A percentile compares a stretch with the other conserved stretches of the same genome.
These are phyloP conservation scores for Lagria hirta DNA, from an alignment of 2,888 invertebrate genomes.

Conservation along the genomic window DNA sequence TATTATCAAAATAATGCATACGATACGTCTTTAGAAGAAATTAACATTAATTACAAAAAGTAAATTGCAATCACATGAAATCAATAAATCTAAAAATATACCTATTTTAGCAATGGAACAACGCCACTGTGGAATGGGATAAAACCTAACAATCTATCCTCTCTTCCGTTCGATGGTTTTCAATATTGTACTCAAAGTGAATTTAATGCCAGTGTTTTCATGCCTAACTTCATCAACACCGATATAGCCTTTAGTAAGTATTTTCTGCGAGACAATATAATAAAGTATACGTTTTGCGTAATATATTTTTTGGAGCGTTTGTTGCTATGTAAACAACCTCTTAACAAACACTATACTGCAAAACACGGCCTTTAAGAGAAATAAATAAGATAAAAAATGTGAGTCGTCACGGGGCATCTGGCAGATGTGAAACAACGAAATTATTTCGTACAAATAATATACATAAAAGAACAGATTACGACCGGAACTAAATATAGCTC, in stretches of 20 bases:
- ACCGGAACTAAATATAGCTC: too few species aligned
- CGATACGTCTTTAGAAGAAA: constrained; percentile 46
- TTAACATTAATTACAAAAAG: constrained; percentile 40
- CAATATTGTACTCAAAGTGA: constrained; percentile 52
- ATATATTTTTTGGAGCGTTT: too few species aligned
- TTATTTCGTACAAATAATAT: too few species aligned
- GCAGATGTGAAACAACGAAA: too few species aligned
- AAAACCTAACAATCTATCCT: constrained; percentile 45
- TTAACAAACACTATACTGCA: too few species aligned
- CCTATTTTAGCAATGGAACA: constrained; percentile 42
- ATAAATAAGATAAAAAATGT: too few species aligned
- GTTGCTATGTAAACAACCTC: too few species aligned
- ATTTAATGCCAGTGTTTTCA: constrained; percentile 53
- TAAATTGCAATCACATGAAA: constrained; percentile 20
- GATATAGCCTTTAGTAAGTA: constrained; percentile 25
- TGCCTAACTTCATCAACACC: constrained; percentile 40
- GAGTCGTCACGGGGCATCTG: too few species aligned
- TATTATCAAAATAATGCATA: constrained; percentile 52
- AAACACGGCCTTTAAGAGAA: constrained; percentile 1
- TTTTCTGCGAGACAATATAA: background rate
- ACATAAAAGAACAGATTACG: too few species aligned
- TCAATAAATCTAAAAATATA: background rate
- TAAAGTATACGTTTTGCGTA: background rate
- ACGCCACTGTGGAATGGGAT: constrained; percentile 47
- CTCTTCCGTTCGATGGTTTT: constrained; percentile 46